Base-by-base conservation (phyloP, 2,797 vertebrate species). In the Danio jaintianensis region DNA sequence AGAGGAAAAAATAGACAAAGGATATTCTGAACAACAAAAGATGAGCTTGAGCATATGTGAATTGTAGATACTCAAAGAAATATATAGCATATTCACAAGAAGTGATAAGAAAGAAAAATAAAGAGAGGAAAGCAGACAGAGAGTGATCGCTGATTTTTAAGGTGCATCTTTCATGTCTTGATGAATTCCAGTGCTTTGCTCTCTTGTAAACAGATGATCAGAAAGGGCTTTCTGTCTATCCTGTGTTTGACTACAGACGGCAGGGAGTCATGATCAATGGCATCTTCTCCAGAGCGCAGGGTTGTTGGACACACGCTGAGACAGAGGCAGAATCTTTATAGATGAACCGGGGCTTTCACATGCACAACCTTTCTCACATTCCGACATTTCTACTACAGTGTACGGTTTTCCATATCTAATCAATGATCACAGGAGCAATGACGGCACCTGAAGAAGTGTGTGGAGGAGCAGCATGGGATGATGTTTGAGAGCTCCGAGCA, bases 161-260 rank as follows among this genome's bases (percentile, higher is more conserved):
- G 63, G 64, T 59, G 84, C 84, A 82, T 83, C 8, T 82, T 87
- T 88, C 4, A 82, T 86, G 88, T 89, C 71, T 52, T 71, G 75
- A 75, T 90, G 78, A 86, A 83, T 84, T 88, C 87, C 80, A 85
- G 79, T 83, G 87, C 76, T 87, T 89, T 86, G 81, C 84, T 81
- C 76, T 87, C 85, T 83, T 87, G 86, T 90, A 86, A 82, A 87
- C 88, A 85, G 79, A 82, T 69, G 79, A 43, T 79, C 22, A 83
- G 79, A 75, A 86, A 82, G 42, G 64, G 47, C 52, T 82, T 75
- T 59, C 58, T 69, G 68, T 84, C 82, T 20, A 78, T 75, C 29
- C n/a, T 43, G 82, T 47, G 66, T 75, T 85, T 77, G 79, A 75
- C 53, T 76, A 48, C 55, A 79, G 71, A 83, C 80, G 48, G 61